These are phyloP conservation scores for Halocaridina rubra DNA, from an alignment of 2,888 invertebrate species.

Conservation along the genomic window DNA sequence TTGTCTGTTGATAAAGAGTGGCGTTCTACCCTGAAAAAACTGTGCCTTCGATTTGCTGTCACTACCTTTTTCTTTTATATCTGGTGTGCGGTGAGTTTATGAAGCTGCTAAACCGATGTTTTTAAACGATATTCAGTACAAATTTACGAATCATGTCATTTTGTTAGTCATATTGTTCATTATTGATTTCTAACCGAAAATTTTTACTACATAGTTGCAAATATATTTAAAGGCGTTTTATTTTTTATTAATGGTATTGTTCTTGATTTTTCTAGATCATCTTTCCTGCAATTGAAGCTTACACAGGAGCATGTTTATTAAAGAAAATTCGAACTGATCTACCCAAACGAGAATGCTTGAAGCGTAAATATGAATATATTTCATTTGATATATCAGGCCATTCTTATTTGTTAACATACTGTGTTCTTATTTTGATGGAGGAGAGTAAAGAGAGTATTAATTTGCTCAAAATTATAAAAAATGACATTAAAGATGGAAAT, in stretches of 20 bases:
- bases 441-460: conserved; percentile 48
- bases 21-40: background rate
- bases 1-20: conserved; percentile 6
- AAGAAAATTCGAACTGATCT: conserved; percentile 6
- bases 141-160: background rate
- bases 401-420: conserved; percentile 48
- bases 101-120: background rate
- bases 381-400: conserved; percentile 63
- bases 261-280: conserved; percentile 39
- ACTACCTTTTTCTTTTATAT: conserved; percentile 47
- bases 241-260: background rate
- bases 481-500: background rate
- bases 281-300: conserved; percentile 41
- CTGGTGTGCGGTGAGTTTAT: conserved; percentile 44
- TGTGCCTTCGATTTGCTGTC: background rate
- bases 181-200: background rate
- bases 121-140: background rate
- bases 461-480: conserved; percentile 29
- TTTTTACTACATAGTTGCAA: background rate
- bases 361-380: conserved; percentile 16
- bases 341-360: conserved; percentile 44
- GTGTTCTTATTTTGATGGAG: conserved; percentile 55
- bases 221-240: background rate
- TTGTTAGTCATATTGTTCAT: background rate
- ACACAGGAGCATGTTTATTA: conserved; percentile 32